Conservation (phyloP, 2,888 invertebrate genomes). For the Amblyjoppa fuscipennis region DNA sequence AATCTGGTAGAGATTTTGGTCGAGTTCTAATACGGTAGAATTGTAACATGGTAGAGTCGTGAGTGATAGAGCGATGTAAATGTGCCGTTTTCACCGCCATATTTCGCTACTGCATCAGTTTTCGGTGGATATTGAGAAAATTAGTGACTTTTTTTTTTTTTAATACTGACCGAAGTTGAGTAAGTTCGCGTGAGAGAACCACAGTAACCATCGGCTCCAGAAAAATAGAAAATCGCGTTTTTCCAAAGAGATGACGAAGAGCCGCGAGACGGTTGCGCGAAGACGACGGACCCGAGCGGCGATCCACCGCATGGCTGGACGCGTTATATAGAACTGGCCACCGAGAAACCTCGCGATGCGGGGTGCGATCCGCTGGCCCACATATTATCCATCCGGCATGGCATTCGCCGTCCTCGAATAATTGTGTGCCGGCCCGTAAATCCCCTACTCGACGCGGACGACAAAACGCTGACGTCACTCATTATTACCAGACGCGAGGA, state of each 20-base stretch:
- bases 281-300: slow-evolving; percentile 51
- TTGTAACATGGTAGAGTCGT: no score
- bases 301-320: slow-evolving; percentile 61
- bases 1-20: no score
- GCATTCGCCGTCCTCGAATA: slow-evolving; percentile 58
- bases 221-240: slow-evolving; percentile 58
- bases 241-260: slow-evolving; percentile 28
- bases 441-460: slow-evolving; percentile 62
- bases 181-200: slow-evolving; percentile 72
- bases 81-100: no score
- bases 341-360: slow-evolving; percentile 18
- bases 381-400: slow-evolving; percentile 63
- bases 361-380: slow-evolving; percentile 55
- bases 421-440: slow-evolving; percentile 62
- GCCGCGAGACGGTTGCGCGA: slow-evolving; percentile 54
- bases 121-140: background rate
- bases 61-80: no score
- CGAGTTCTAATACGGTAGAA: no score
- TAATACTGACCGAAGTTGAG: slow-evolving; percentile 75
- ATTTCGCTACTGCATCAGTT: background rate
- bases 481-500: slow-evolving; percentile 70
- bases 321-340: slow-evolving; percentile 29
- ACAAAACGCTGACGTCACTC: slow-evolving; percentile 76
- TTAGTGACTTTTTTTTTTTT: background rate
- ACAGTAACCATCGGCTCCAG: slow-evolving; percentile 74